phyloP scores from a whole-genome alignment of 1,140 invertebrate genomes.

The Danaus plexippus region DNA sequence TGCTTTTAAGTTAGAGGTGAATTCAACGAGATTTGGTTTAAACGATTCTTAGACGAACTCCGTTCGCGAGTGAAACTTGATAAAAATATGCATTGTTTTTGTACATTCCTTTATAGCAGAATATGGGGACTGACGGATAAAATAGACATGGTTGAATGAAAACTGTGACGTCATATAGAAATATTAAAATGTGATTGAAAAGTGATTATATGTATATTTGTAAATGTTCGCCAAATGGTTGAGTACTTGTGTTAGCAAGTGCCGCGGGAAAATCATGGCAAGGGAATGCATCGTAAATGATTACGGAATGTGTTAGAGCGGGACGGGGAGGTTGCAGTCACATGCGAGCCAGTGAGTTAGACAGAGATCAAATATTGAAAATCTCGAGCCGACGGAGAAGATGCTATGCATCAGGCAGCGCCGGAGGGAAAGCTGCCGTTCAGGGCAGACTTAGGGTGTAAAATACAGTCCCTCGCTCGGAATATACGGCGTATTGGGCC shows the following conservation, averaged over 20 bases:
- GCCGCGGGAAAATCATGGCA: slow-evolving; percentile 67
- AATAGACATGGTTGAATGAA: too few species aligned
- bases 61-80: too few species aligned
- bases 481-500: slow-evolving; percentile 37
- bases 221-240: slow-evolving; percentile 43
- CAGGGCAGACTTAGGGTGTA: slow-evolving; percentile 31
- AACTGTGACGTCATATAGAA: too few species aligned
- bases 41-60: too few species aligned
- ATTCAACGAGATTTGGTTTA: slow-evolving; percentile 52
- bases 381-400: slow-evolving; percentile 38
- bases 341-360: slow-evolving; percentile 59
- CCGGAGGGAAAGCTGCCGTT: slow-evolving; percentile 40
- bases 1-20: slow-evolving; percentile 65
- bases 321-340: slow-evolving; percentile 62
- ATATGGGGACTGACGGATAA: too few species aligned
- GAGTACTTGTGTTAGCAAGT: slow-evolving; percentile 51
- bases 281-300: slow-evolving; percentile 71
- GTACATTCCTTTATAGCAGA: too few species aligned
- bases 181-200: too few species aligned
- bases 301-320: slow-evolving; percentile 64
- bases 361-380: slow-evolving; percentile 72
- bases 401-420: slow-evolving; percentile 27
- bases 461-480: slow-evolving; percentile 25
- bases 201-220: not conserved
- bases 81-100: too few species aligned